phyloP scores from a whole-genome alignment of 2,797 vertebrate species.

The Sandelia bainsii region DNA sequence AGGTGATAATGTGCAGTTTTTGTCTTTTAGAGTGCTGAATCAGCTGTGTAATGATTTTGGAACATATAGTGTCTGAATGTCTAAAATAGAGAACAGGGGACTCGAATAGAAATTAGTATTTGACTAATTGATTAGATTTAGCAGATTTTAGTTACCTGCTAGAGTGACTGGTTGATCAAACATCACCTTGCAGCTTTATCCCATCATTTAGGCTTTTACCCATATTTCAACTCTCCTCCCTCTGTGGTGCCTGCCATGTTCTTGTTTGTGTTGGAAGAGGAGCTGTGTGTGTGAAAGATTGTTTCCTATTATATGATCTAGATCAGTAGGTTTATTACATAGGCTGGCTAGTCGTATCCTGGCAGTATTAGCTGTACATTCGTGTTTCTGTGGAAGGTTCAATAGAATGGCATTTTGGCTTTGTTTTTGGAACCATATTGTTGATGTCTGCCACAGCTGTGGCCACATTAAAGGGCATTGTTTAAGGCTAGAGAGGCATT shows the following conservation, averaged over 20 bases:
- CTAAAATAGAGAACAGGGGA: background rate
- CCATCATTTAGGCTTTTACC: background rate
- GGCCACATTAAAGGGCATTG: conserved; percentile 50
- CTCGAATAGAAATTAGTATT: conserved; percentile 18
- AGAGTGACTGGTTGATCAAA: conserved; percentile 15
- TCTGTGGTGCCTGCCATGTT: conserved; percentile 18
- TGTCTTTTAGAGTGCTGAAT: background rate
- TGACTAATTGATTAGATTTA: conserved; percentile 12
- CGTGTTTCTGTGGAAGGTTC: conserved; percentile 29
- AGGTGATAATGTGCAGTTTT: too few relatives aligned
- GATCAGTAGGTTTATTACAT: conserved; percentile 30
- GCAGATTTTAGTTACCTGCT: conserved; percentile 1
- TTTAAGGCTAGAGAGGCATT: conserved; percentile 33
- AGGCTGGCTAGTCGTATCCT: conserved; percentile 31
- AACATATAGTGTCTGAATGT: too few relatives aligned
- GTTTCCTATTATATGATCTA: conserved; percentile 33
- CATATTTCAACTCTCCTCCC: conserved; percentile 14
- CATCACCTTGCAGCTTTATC: background rate
- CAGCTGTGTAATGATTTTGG: too few relatives aligned
- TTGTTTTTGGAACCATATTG: conserved; percentile 51
- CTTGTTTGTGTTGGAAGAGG: conserved; percentile 21
- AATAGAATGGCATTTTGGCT: conserved; percentile 38
- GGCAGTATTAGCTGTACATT: conserved; percentile 41
- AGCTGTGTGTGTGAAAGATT: conserved; percentile 35
- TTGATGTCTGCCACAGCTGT: conserved; percentile 58